Conservation (phyloP, 2,113 vertebrate species). For the Vulpes ferrilata region DNA sequence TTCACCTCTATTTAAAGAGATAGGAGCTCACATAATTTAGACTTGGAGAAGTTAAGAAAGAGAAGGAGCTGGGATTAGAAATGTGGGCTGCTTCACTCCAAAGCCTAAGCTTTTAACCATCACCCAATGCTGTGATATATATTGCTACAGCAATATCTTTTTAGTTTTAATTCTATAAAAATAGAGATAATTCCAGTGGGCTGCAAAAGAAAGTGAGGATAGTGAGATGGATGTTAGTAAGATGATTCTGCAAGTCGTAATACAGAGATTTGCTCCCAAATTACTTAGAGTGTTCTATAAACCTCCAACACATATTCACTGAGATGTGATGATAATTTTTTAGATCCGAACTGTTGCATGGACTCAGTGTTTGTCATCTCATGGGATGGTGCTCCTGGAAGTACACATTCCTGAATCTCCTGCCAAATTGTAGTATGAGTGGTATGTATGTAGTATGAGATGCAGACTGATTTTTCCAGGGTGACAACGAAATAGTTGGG, state of each 20-base stretch:
- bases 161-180: constrained; percentile 48
- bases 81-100: background rate
- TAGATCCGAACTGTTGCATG: background rate
- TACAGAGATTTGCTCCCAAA: background rate
- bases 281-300: constrained; percentile 26
- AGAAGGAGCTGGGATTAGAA: background rate
- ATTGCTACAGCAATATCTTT: background rate
- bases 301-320: background rate
- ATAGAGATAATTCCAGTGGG: background rate
- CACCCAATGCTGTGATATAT: background rate
- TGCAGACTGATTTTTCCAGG: background rate
- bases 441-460: background rate
- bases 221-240: background rate
- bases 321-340: background rate
- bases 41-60: constrained; percentile 12
- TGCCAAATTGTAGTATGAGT: background rate
- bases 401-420: background rate
- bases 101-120: background rate
- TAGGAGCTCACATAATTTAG: background rate
- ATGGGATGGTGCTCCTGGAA: background rate
- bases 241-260: background rate
- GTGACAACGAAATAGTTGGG: background rate
- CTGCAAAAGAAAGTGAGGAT: background rate
- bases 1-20: background rate
- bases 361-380: background rate